Evolutionary conservation across 2,888 invertebrate species (phyloP), one percentile per base, ranked within the genome.

Genomic region (Dendrolimus pini): DNA sequence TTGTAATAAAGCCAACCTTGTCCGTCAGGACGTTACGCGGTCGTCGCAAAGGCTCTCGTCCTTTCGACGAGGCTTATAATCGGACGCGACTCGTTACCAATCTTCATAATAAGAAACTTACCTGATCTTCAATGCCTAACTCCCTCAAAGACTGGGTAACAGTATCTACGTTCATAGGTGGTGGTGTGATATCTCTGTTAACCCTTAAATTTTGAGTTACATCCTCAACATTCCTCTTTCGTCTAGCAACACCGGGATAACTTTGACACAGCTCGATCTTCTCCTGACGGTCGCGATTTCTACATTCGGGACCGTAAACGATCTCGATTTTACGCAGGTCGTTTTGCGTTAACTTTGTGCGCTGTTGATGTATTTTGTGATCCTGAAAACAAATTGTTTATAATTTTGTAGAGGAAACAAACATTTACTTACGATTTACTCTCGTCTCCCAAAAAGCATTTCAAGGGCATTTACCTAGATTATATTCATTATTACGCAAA

Each of bases 191-290:
- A 7, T 85, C 69, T 0, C 78, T 75, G 54, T 89, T 89, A 0
- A 86, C 81, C 58, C 89, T 69, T 41, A 89, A 64, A 59, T 75
- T 86, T 53, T 66, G 65, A 9, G 60, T 62, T 7, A 56, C 59
- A 1, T 57, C 47, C 18, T 64, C 62, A 0, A 65, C 1, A 1
- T 71, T 64, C 57, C 72, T 61, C 53, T 73, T 77, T 30, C 56
- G 62, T 30, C 83, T 75, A 0, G 72, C 73, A 0, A 77, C 72
- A 1, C 76, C 80, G 0, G 87, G 86, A 59, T 81, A 88, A 0
- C 77, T 75, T 56, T 83, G 83, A 57, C 89, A 89, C 0, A 85
- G 62, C n/a, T 85, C 80, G 0, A 83, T 61, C 61, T 89, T 85
- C 53, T 83, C 84, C 6, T 77, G 73, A 0, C 89, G 68, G 14